Evolutionary conservation across 2,888 invertebrate genomes (phyloP).

Genomic region (Tiliacea citrago): DNA sequence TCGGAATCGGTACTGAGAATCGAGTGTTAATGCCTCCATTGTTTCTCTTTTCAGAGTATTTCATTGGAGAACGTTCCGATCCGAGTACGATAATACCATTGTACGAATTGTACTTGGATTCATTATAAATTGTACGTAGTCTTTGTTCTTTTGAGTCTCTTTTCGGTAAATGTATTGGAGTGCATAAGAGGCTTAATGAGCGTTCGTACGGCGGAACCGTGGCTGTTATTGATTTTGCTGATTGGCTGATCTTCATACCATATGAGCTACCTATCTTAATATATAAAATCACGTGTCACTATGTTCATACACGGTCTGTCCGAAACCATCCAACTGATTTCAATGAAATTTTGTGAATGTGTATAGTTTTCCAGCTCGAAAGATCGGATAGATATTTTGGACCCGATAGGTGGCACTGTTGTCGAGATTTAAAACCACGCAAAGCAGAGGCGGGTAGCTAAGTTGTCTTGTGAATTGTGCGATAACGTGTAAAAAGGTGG

Average conservation of each 20-base stretch:
- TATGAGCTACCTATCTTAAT: not conserved
- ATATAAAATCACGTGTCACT: too few relatives aligned
- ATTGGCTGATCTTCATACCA: not conserved
- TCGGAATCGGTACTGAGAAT: slow-evolving; percentile 28
- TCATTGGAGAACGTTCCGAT: slow-evolving; percentile 28
- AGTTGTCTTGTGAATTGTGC: not conserved
- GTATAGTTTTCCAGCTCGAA: too few relatives aligned
- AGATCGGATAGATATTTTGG: too few relatives aligned
- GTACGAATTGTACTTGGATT: slow-evolving; percentile 28
- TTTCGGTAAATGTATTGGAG: slow-evolving; percentile 1
- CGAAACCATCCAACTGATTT: too few relatives aligned
- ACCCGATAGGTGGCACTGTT: too few relatives aligned
- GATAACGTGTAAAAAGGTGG: not conserved
- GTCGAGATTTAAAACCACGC: too few relatives aligned
- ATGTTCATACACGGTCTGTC: too few relatives aligned
- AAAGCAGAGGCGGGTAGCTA: too few relatives aligned
- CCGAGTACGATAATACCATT: slow-evolving; percentile 31
- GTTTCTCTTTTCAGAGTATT: slow-evolving; percentile 43
- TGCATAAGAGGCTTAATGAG: slow-evolving; percentile 2
- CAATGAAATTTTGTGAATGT: too few relatives aligned
- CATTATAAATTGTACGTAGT: slow-evolving; percentile 25
- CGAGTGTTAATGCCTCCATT: slow-evolving; percentile 52
- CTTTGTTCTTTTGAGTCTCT: slow-evolving; percentile 17
- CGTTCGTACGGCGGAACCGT: not conserved
- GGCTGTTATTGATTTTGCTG: not conserved